Percentiles rank a stretch among this genome's conserved stretches.
Evolutionary conservation across 2,797 vertebrate species (phyloP).

Genomic region (Pseudochaenichthys georgianus): DNA sequence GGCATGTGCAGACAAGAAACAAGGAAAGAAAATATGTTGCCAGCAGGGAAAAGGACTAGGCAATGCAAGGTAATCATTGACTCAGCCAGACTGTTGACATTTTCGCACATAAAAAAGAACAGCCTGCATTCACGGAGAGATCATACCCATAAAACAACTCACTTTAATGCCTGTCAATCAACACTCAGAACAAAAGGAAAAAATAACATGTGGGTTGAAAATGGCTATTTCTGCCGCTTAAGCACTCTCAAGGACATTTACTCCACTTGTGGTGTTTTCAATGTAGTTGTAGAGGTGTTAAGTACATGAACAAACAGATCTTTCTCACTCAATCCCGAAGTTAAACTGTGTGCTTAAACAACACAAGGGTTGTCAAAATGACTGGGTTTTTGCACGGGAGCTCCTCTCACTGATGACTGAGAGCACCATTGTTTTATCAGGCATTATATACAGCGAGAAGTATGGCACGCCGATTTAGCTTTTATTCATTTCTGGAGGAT

Average conservation of each 20-base stretch:
- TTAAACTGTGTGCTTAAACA: neutral
- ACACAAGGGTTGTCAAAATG: neutral
- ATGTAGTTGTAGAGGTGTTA: neutral
- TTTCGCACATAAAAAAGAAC: conserved; percentile 30
- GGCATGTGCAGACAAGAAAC: conserved; percentile 23
- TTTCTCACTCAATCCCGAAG: neutral
- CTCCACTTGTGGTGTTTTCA: neutral
- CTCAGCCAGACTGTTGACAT: conserved; percentile 41
- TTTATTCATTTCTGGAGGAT: too few relatives aligned
- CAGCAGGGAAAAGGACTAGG: neutral
- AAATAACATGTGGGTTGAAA: neutral
- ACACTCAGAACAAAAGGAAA: neutral
- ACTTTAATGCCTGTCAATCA: conserved; percentile 29
- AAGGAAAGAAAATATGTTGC: conserved; percentile 23
- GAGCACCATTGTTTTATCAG: neutral
- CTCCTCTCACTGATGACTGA: neutral
- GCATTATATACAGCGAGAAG: neutral
- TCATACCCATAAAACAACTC: conserved; percentile 10
- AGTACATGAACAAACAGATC: neutral
- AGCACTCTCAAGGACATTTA: conserved; percentile 17
- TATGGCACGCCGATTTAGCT: too few relatives aligned
- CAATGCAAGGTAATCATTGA: conserved; percentile 42
- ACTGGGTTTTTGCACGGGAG: neutral
- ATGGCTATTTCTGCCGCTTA: neutral
- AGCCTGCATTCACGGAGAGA: neutral